Base-by-base conservation (phyloP, 2,113 vertebrate species). In the Cebidichthys violaceus region DNA sequence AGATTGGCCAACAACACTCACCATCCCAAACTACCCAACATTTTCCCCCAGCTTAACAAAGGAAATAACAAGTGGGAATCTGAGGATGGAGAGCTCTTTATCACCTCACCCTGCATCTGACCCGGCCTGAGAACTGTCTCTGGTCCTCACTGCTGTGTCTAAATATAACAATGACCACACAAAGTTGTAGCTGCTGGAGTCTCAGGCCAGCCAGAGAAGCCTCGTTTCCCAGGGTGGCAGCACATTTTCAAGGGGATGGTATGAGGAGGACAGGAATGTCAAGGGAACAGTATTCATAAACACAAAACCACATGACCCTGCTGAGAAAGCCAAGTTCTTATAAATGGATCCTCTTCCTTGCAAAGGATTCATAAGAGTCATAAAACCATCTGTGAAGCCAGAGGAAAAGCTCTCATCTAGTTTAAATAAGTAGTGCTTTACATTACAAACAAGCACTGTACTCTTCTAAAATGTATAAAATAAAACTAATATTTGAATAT, bases 131-230 rank as follows among this genome's bases (percentile, higher is more conserved):
- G 87, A 87, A 75, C 37, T 4, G 8, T 45, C 77, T 52, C 27
- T 77, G 57, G 54, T 79, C 69, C 60, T 77, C 7, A 31, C 66
- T 59, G 22, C 60, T 45, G 41, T n/a, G 43, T 86, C 89, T 91
- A 93, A 88, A 89, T 88, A 90, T 92, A 90, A 90, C 84, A 89
- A 89, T 84, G 79, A 86, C 62, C 52, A 76, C 81, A 87, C 41
- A 70, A 84, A 61, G 35, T 84, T 83, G 35, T 39, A 85, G 78
- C 84, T 24, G 66, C 65, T 50, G 57, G 35, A 84, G 66, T 45
- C 37, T 59, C 20, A 3, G 71, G 50, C 57, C 10, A 1, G 81
- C 47, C 4, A 39, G 52, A 59, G 35, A 78, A 35, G 72, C 68
- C 70, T 77, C 61, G 68, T 86, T 92, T 92, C 72, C 80, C 88